Base-by-base conservation (phyloP, 2,888 invertebrate species). In the Drosophila kuntzei region DNA sequence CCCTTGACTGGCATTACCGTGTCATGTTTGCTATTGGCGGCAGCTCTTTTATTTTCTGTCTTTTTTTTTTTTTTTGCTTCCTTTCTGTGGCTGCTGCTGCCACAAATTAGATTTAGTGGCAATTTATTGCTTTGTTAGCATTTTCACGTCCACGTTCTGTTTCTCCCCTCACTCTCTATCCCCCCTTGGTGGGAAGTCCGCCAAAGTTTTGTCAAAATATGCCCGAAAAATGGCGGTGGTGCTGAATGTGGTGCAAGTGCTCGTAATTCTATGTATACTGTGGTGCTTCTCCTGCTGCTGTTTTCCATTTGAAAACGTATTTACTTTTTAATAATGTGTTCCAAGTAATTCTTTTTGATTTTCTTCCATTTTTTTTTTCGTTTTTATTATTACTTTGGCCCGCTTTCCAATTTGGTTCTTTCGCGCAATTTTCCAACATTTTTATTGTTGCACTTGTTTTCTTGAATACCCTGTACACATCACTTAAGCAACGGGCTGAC, bases 21-120 rank as follows among this genome's bases (percentile, higher is more conserved):
- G 59, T 62, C 58, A 49, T 69, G 69, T 53, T 59, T 61, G 54
- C 61, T 64, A 29, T 53, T 67, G 58, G 34, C 34, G 57, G 60
- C 55, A 58, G 66, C 39, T 14, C 25, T 44, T 43, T 50, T 58
- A 46, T 20, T 37, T 46, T 14, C 41, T 36, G 7, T 9, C 32
- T 22, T 12, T 6, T 25, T 46, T 37, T 39, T 20, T 34, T 18
- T n/a, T 27, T 46, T 12, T 32, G 29, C 9, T 32, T 44, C 4
- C 43, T 59, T 75, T 49, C 47, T 61, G 77, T 44, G 16, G 71
- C 72, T 76, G 70, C 67, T 69, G 59, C 65, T 75, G 72, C 78
- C 78, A 76, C 80, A 79, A 79, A 79, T 79, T 79, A 79, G 79
- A 79, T 79, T 79, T 79, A 76, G 79, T 79, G 80, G 80, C 80